Conservation (phyloP, 2,888 invertebrate species). For the Serripes groenlandicus region DNA sequence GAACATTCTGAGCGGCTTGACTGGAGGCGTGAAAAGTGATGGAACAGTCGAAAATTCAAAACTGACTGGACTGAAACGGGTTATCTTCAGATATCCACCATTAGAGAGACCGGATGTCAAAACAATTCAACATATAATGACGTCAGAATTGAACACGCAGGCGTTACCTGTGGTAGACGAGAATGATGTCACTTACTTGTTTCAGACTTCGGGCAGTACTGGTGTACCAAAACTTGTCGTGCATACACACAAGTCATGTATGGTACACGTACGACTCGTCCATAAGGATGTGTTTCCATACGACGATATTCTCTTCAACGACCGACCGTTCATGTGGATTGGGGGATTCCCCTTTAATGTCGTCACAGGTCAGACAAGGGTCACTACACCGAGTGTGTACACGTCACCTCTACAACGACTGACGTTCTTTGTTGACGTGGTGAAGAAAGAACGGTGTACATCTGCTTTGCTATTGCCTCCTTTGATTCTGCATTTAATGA, state of each 20-base stretch:
- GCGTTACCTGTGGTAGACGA: constrained; percentile 21
- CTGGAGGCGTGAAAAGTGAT: background rate
- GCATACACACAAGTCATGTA: constrained; percentile 14
- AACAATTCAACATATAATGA: constrained; percentile 16
- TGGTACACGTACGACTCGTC: background rate
- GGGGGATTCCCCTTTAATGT: constrained; percentile 43
- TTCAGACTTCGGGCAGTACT: constrained; percentile 56
- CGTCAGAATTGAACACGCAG: background rate
- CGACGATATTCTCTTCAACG: constrained; percentile 18
- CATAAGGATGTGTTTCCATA: background rate
- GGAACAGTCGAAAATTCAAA: constrained; percentile 26
- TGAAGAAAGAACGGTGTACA: constrained; percentile 25
- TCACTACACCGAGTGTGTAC: constrained; percentile 14
- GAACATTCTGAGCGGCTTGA: constrained; percentile 32
- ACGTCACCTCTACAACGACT: constrained; percentile 15
- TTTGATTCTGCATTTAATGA: constrained; percentile 3
- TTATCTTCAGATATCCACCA: constrained; percentile 21
- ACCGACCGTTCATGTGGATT: constrained; percentile 40
- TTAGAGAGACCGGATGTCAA: background rate
- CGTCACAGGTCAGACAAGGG: constrained; percentile 30
- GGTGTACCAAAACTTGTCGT: constrained; percentile 48
- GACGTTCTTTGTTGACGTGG: constrained; percentile 19
- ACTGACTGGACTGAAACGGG: constrained; percentile 28
- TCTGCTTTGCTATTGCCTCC: constrained; percentile 8
- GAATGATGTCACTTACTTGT: constrained; percentile 24